These are phyloP conservation scores for Arenaria interpres DNA, from an alignment of 2,113 vertebrate species.

Conservation along the genomic window DNA sequence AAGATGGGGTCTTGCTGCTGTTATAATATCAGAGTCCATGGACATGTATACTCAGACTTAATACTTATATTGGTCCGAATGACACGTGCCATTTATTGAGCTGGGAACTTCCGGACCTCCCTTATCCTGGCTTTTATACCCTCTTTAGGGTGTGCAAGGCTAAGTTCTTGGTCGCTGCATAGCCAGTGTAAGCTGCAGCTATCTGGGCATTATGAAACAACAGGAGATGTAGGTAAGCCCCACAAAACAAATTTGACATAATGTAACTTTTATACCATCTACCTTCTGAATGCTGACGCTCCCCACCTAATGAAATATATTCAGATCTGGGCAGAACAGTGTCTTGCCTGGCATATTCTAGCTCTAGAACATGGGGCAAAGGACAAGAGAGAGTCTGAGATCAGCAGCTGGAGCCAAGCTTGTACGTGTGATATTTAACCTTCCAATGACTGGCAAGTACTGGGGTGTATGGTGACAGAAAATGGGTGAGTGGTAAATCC, in stretches of 20 bases:
- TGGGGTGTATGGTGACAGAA: slow-evolving; percentile 20
- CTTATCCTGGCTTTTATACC: background rate
- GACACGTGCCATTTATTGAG: background rate
- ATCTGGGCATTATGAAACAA: background rate
- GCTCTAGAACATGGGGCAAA: background rate
- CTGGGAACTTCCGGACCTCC: background rate
- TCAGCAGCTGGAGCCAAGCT: background rate
- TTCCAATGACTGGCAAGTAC: slow-evolving; percentile 45
- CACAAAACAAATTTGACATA: background rate
- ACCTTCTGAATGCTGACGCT: background rate
- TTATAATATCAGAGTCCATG: background rate
- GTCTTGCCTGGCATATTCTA: background rate
- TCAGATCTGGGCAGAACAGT: background rate
- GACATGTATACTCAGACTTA: background rate
- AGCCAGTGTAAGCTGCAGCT: background rate
- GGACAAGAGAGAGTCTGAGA: background rate
- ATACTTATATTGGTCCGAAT: background rate
- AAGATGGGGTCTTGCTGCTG: background rate
- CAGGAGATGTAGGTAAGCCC: background rate
- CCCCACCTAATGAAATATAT: background rate
- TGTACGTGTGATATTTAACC: background rate
- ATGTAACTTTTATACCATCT: background rate
- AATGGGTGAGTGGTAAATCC: slow-evolving; percentile 47
- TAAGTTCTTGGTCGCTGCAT: background rate
- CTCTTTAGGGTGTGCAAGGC: background rate